phyloP scores from a whole-genome alignment of 1,140 invertebrate genomes.

The Cephus cinctus region DNA sequence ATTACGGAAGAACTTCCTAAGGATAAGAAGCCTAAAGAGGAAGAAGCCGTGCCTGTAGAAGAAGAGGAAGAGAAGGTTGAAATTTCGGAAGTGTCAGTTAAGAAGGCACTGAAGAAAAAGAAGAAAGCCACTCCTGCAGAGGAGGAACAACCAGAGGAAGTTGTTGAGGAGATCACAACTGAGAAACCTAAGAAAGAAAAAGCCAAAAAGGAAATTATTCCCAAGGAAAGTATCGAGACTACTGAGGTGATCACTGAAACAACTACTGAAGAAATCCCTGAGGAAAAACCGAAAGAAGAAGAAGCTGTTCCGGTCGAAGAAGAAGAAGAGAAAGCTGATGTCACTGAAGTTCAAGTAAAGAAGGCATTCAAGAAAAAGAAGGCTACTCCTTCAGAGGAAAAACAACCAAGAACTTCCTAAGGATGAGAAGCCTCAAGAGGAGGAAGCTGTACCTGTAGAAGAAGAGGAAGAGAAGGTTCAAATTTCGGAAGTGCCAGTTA shows the following conservation, averaged over 20 bases:
- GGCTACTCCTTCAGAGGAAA: not conserved
- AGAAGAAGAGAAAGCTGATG: slow-evolving; percentile 9
- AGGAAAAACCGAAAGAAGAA: slow-evolving; percentile 9
- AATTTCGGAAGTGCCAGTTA: slow-evolving; percentile 18
- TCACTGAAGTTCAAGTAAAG: slow-evolving; percentile 18
- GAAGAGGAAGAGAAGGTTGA: slow-evolving; percentile 12
- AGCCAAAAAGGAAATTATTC: slow-evolving; percentile 33
- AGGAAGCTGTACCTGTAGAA: not conserved
- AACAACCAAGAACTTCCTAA: not conserved
- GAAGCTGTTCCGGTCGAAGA: slow-evolving; percentile 7
- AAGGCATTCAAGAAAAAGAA: slow-evolving; percentile 14
- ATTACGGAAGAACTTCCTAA: slow-evolving; percentile 28
- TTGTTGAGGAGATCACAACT: slow-evolving; percentile 15
- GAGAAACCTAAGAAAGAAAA: slow-evolving; percentile 17
- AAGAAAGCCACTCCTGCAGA: slow-evolving; percentile 13
- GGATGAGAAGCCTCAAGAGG: not conserved
- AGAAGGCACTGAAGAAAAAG: slow-evolving; percentile 16
- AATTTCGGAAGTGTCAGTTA: slow-evolving; percentile 26
- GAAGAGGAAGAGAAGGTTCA: slow-evolving; percentile 25
- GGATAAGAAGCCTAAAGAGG: slow-evolving; percentile 13
- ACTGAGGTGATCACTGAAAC: slow-evolving; percentile 3
- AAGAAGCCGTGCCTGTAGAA: slow-evolving; percentile 15
- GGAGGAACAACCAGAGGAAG: slow-evolving; percentile 10
- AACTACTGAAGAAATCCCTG: not conserved
- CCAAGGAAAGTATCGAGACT: slow-evolving; percentile 21